Evolutionary conservation across 2,113 vertebrate genomes (phyloP).

Genomic region (Bubalus kerabau): DNA sequence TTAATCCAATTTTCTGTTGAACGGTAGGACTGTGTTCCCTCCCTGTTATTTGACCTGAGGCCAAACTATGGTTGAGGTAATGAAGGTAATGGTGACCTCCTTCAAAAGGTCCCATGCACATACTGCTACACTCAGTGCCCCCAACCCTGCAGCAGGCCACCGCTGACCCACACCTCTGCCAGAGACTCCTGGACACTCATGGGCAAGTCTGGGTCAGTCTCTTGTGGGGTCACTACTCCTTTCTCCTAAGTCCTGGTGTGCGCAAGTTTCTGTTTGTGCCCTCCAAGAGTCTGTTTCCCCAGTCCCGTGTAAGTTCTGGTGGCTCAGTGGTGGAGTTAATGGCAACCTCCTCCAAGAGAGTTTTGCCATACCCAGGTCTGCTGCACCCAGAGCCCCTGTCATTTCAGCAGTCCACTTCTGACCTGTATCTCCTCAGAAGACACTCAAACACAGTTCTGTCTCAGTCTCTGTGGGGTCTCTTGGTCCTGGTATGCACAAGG

Average conservation of each 20-base stretch:
- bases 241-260: neutral
- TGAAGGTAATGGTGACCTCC: neutral
- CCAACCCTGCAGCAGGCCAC: neutral
- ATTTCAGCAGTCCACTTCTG: neutral
- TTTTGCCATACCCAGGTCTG: neutral
- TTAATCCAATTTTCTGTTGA: neutral
- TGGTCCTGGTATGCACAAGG: neutral
- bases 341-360: neutral
- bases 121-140: neutral
- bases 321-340: neutral
- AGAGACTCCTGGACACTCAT: neutral
- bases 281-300: neutral
- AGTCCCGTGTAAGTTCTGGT: neutral
- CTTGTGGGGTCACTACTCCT: neutral
- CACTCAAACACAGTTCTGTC: neutral
- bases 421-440: neutral
- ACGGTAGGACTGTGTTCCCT: neutral
- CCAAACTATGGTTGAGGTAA: neutral
- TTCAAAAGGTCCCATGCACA: neutral
- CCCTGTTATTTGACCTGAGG: neutral
- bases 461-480: neutral
- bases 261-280: neutral
- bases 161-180: fast-evolving
- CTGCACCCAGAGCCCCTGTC: neutral
- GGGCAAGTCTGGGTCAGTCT: neutral